Conservation (phyloP, 2,113 vertebrate species). For the Otis tarda region DNA sequence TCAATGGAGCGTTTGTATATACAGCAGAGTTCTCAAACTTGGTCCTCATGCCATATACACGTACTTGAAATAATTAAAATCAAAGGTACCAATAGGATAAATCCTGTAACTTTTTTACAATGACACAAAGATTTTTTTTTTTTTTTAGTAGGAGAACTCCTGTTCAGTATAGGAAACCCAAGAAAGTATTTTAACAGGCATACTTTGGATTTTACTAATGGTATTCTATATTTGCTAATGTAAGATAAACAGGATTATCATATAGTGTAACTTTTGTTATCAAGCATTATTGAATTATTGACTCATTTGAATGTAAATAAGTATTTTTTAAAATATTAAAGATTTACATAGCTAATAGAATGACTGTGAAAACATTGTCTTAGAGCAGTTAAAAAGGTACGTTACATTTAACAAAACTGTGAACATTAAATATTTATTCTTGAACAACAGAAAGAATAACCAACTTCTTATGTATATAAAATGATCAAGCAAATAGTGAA, state of each 20-base stretch:
- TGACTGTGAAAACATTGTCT: slow-evolving; percentile 17
- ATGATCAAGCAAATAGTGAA: slow-evolving; percentile 10
- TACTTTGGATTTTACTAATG: background rate
- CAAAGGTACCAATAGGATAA: background rate
- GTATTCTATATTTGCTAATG: background rate
- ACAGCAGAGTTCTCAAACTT: background rate
- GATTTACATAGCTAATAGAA: slow-evolving; percentile 44
- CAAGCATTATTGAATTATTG: slow-evolving; percentile 24
- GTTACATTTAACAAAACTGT: slow-evolving; percentile 16
- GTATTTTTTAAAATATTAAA: slow-evolving; percentile 19
- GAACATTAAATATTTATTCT: slow-evolving; percentile 56
- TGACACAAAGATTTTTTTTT: background rate
- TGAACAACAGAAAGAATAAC: slow-evolving; percentile 32
- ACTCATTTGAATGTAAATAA: slow-evolving; percentile 47
- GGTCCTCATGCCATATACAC: background rate
- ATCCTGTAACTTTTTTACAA: background rate
- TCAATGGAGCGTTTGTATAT: background rate
- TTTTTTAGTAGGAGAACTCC: background rate
- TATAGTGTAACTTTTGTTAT: slow-evolving; percentile 20
- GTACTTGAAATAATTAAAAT: background rate
- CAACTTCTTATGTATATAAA: background rate
- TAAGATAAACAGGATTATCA: slow-evolving; percentile 12
- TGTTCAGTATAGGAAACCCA: background rate
- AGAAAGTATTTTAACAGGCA: background rate
- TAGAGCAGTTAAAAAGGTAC: background rate